Percentiles rank a stretch among this genome's conserved stretches.
phyloP scores from a whole-genome alignment of 2,113 vertebrate species.

The Etheostoma spectabile region DNA sequence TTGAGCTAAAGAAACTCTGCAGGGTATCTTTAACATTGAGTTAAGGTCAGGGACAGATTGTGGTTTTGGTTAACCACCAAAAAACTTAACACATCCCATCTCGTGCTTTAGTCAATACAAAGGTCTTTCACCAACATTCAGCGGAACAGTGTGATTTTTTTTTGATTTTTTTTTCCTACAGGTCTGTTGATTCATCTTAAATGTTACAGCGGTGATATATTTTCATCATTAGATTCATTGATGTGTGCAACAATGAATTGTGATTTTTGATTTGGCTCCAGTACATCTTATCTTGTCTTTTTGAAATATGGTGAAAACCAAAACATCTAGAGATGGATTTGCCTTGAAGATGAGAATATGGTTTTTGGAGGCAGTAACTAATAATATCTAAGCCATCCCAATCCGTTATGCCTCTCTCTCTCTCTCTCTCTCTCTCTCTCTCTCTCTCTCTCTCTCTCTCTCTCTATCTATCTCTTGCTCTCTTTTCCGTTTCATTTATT shows the following conservation, averaged over 20 bases:
- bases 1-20: neutral
- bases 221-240: slow-evolving; percentile 45
- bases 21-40: neutral
- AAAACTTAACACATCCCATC: neutral
- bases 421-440: slow-evolving; percentile 5
- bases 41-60: neutral
- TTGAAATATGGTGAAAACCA: slow-evolving; percentile 49
- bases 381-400: slow-evolving; percentile 37
- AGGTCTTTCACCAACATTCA: neutral
- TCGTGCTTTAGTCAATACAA: neutral
- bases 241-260: slow-evolving; percentile 32
- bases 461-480: slow-evolving; percentile 1
- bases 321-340: slow-evolving; percentile 53
- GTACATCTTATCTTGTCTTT: slow-evolving; percentile 42
- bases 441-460: slow-evolving; percentile 14
- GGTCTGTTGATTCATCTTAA: slow-evolving; percentile 39
- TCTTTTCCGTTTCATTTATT: slow-evolving; percentile 28
- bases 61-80: neutral
- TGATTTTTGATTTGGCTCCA: slow-evolving; percentile 27
- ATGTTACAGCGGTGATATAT: slow-evolving; percentile 37
- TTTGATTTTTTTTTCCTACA: neutral
- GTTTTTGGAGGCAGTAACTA: slow-evolving; percentile 48
- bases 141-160: neutral
- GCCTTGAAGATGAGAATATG: slow-evolving; percentile 42
- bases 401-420: slow-evolving; percentile 28